phyloP scores from a whole-genome alignment of 1,140 invertebrate species.

The Euura saliciscinereae region DNA sequence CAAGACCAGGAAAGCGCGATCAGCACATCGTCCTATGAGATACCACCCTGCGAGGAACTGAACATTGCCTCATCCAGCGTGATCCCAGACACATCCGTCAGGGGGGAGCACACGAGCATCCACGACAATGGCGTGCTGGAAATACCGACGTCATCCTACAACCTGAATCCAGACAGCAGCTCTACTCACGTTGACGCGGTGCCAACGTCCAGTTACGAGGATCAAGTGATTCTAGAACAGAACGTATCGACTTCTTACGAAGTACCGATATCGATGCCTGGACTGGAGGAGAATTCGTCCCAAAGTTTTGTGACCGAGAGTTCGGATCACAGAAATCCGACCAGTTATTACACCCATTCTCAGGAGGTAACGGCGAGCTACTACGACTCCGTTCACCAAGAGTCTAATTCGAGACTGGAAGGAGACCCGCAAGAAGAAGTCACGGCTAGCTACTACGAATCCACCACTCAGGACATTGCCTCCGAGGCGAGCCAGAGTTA shows the following conservation, averaged over 20 bases:
- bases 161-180: constrained; percentile 52
- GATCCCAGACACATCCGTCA: constrained; percentile 48
- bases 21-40: constrained; percentile 58
- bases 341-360: constrained; percentile 50
- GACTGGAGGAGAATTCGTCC: constrained; percentile 49
- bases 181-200: constrained; percentile 49
- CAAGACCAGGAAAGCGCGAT: constrained; percentile 59
- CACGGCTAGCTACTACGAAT: constrained; percentile 49
- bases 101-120: constrained; percentile 47
- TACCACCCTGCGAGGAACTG: constrained; percentile 54
- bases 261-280: constrained; percentile 50
- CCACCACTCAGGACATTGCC: constrained; percentile 36
- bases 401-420: constrained; percentile 37
- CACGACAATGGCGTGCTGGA: constrained; percentile 55
- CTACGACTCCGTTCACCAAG: constrained; percentile 42
- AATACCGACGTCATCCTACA: constrained; percentile 56
- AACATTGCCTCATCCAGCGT: constrained; percentile 55
- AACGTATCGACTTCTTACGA: constrained; percentile 56
- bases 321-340: constrained; percentile 44
- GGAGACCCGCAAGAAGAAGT: constrained; percentile 45
- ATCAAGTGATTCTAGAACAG: constrained; percentile 50
- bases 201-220: constrained; percentile 52
- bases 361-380: constrained; percentile 49
- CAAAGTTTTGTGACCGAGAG: constrained; percentile 54
- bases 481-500: constrained; percentile 52